Base-by-base conservation (phyloP, 2,888 invertebrate genomes). In the Synergus gifuensis region DNA sequence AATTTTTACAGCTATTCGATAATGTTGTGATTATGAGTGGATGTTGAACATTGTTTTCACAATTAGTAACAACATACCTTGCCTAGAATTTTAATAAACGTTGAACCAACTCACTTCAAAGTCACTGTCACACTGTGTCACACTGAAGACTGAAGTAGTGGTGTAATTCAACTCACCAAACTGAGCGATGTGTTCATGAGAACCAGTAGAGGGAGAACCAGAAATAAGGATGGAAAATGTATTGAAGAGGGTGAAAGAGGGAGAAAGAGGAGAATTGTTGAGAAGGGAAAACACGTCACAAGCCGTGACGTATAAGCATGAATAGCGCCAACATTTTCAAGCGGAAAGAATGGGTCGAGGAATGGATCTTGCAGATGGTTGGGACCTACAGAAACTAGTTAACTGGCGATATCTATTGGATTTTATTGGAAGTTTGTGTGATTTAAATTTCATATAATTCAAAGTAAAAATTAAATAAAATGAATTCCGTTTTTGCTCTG, bases 101-200 rank as follows among this genome's bases (percentile, higher is more conserved):
- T 11, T 54, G 54, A 73, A 58, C 73, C n/a, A 54, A 58, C 73
- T 58, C n/a, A 73, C 54, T 54, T 73, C 11, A 58, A n/a, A 73
- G 73, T 54, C 73, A 73, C 73, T 36, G 49, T 40, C 36, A 40
- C 73, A 54, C 73, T 73, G 40, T 28, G 28, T 28, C 40, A 54
- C 36, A 5, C 36, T 36, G 36, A 36, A 36, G 36, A 73, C 16
- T 73, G 73, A 18, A 54, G 42, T 69, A 58, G 54, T 58, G 54
- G 73, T 58, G 54, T 73, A 54, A 73, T 54, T 73, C 73, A 54
- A 36, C 49, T n/a, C 54, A n/a, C 73, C 73, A 73, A 58, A 73
- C 69, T 54, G 46, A 73, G 54, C 54, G 73, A 58, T 73, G 49
- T 36, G 40, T 73, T 73, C n/a, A 28, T 5, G n/a, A 60, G 73